Evolutionary conservation across 2,888 invertebrate genomes (phyloP), one percentile per base, ranked within the genome.

Genomic region (Drosophila prostipennis): DNA sequence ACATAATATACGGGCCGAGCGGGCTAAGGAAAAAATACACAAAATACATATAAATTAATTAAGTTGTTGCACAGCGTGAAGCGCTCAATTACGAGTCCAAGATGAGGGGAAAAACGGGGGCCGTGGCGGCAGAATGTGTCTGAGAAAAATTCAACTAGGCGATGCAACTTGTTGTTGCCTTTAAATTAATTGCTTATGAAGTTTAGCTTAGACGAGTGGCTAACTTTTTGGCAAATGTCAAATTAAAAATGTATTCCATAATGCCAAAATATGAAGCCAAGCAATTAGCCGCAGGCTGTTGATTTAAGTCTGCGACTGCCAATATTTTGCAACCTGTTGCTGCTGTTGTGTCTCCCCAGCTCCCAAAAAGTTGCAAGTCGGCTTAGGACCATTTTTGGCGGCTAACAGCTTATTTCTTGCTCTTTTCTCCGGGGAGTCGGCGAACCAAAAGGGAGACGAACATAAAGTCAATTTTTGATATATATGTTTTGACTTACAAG

Each of bases 51-150:
- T 75, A 89, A 85, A 78, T 86, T 86, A 89, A 86, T 86, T 86
- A 86, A 86, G 85, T 86, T 86, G 85, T 86, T 86, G 88, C 89
- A 78, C 89, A 89, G 87, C 85, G 89, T 89, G 84, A 85, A 85
- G 85, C 89, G 87, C 79, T 75, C 87, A 84, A 88, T 84, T 88
- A 88, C 69, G 43, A 77, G 73, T 76, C 42, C 52, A 45, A 34
- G 55, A 52, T 34, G 63, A 26, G 19, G 14, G 57, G 29, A 13
- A 39, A 42, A 34, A 32, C 32, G 52, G 57, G 23, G 53, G 26
- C 32, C 36, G 45, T 45, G 51, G 54, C 67, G 64, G 78, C 67
- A 70, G 82, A 80, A 82, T 80, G 84, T 80, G 81, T 83, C 88
- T 85, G 84, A 86, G 84, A 83, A 88, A 82, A 87, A 87, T 82